phyloP scores from a whole-genome alignment of 2,888 invertebrate genomes.

The Dynastes tityus region DNA sequence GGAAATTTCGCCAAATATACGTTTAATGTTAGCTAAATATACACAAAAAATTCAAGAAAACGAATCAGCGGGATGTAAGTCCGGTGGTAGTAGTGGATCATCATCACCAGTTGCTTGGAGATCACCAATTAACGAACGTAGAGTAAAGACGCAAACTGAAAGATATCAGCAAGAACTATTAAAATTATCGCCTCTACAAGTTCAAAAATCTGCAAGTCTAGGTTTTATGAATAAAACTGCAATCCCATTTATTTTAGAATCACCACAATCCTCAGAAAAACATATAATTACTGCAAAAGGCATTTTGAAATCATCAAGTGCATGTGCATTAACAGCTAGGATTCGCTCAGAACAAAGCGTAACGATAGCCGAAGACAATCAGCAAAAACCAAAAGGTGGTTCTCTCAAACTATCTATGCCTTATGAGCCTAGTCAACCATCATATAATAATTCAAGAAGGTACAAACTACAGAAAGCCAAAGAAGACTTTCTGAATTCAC shows the following conservation, averaged over 20 bases:
- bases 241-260: slow-evolving; percentile 65
- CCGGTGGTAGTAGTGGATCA: slow-evolving; percentile 75
- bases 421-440: slow-evolving; percentile 26
- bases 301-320: slow-evolving; percentile 68
- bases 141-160: slow-evolving; percentile 73
- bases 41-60: slow-evolving; percentile 78
- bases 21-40: slow-evolving; percentile 81
- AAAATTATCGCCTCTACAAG: slow-evolving; percentile 70
- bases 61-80: slow-evolving; percentile 67
- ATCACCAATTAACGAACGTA: slow-evolving; percentile 77
- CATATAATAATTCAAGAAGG: slow-evolving; percentile 70
- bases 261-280: slow-evolving; percentile 26
- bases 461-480: slow-evolving; percentile 80
- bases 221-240: slow-evolving; percentile 62
- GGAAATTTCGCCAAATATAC: slow-evolving; percentile 80
- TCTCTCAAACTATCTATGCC: slow-evolving; percentile 63
- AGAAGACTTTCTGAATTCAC: slow-evolving; percentile 77
- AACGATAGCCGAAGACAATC: slow-evolving; percentile 56
- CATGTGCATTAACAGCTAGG: slow-evolving; percentile 56
- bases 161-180: slow-evolving; percentile 70
- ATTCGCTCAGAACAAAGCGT: slow-evolving; percentile 41
- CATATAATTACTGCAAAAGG: slow-evolving; percentile 56
- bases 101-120: slow-evolving; percentile 79
- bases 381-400: slow-evolving; percentile 54
- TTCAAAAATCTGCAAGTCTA: slow-evolving; percentile 79